Evolutionary conservation across 2,797 vertebrate species (phyloP).

Genomic region (Characodon lateralis): DNA sequence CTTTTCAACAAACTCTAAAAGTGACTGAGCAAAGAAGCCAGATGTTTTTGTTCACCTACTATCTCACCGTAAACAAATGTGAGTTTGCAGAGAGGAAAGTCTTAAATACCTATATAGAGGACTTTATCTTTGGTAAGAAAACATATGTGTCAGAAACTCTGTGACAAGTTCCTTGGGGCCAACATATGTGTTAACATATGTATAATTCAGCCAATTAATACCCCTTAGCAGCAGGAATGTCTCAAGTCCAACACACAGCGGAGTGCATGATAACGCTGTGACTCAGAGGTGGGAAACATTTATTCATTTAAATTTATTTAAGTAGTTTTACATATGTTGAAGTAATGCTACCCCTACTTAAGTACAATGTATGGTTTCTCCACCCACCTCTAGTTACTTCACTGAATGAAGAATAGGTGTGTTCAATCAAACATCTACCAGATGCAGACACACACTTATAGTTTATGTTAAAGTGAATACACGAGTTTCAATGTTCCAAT

Average conservation of each 20-base stretch:
- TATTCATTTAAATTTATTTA: background rate
- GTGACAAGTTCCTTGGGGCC: background rate
- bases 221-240: background rate
- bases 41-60: slow-evolving; percentile 29
- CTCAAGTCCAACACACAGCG: background rate
- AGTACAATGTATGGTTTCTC: no score
- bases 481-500: background rate
- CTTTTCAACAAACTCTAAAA: slow-evolving; percentile 49
- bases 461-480: no score
- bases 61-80: background rate
- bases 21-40: slow-evolving; percentile 7
- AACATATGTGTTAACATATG: background rate
- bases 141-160: background rate
- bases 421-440: no score
- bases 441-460: no score
- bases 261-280: background rate
- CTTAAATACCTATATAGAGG: background rate
- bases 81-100: background rate
- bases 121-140: background rate
- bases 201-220: background rate
- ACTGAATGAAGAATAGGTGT: no score
- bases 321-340: background rate
- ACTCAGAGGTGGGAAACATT: background rate
- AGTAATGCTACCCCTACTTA: no score
- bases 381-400: no score